These are phyloP conservation scores for Oncorhynchus clarkii DNA, from an alignment of 2,113 vertebrate genomes.

Conservation along the genomic window DNA sequence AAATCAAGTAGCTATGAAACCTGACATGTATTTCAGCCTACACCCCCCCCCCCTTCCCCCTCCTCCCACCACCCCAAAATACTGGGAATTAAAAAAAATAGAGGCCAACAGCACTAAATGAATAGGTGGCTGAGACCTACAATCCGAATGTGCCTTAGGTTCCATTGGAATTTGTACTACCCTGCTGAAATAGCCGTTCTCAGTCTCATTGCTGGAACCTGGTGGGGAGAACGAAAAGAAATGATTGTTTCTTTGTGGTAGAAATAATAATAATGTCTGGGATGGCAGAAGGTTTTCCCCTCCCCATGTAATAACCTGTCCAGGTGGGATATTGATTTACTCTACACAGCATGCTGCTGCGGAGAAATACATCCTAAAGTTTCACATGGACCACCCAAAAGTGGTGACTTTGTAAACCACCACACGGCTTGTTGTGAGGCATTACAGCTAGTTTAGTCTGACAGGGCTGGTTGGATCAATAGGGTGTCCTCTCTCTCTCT, in stretches of 20 bases:
- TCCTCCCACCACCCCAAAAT: background rate
- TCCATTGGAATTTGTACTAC: constrained; percentile 16
- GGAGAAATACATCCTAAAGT: constrained; percentile 46
- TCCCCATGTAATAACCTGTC: constrained; percentile 43
- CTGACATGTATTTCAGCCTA: background rate
- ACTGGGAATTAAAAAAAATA: background rate
- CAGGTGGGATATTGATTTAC: constrained; percentile 40
- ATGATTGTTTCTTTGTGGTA: constrained; percentile 38
- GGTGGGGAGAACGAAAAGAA: constrained; percentile 3
- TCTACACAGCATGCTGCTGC: constrained; percentile 24
- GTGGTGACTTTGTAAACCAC: constrained; percentile 41
- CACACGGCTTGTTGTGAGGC: constrained; percentile 31
- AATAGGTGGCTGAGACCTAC: constrained; percentile 25
- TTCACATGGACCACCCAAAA: constrained; percentile 27
- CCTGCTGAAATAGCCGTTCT: constrained; percentile 9
- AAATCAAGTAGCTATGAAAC: too few species aligned
- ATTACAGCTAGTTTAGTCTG: constrained; percentile 44
- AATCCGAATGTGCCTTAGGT: constrained; percentile 22
- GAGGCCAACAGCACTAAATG: constrained; percentile 20
- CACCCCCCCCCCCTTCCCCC: background rate
- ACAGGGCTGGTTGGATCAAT: constrained; percentile 33
- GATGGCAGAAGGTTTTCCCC: constrained; percentile 34
- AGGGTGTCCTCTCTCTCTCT: constrained; percentile 19
- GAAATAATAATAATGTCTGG: constrained; percentile 49
- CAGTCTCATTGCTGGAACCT: constrained; percentile 1